Base-by-base conservation (phyloP, 2,113 vertebrate species). In the Eretmochelys imbricata region DNA sequence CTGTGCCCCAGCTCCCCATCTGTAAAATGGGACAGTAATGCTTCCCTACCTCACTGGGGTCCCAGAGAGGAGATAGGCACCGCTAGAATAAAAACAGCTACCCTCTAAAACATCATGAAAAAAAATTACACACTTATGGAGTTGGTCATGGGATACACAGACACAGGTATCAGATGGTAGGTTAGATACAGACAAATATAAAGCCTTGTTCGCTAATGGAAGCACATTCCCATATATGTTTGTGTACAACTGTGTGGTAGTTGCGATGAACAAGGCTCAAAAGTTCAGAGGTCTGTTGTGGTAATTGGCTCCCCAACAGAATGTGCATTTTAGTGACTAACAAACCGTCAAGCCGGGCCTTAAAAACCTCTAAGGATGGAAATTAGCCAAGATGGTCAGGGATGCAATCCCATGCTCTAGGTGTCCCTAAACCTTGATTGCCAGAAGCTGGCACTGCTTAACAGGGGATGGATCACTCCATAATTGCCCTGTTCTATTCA, bases 141-240 rank as follows among this genome's bases (percentile, higher is more conserved):
- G 29, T 59, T 6, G 59, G 59, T 62, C 29, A 12, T 35, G 13
- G 59, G 59, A 14, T 31, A 62, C 14, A 2, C 16, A 62, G 59
- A 35, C 59, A 62, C 3, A 62, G 57, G 35, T 72, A 29, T 57
- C 31, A 69, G 20, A 72, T 5, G 19, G 35, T 72, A 72, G n/a
- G 29, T 38, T 38, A 22, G 35, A n/a, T 20, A 24, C 38, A 75
- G 69, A 75, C 69, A 42, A 22, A 75, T 75, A 75, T 24, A 75
- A 42, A 42, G 19, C 9, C 38, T 22, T 42, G 59, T 65, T 65
- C 13, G 3, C 6, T 65, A 35, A 65, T 35, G 0, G n/a, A 27
- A 16, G 4, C 38, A 84, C 38, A 62, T 2, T 2, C 35, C 48
- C 57, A 87, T 31, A 0, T 0, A 0, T 0, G 25, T 49, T 51